A percentile compares a stretch with the other conserved stretches of the same genome.
Evolutionary conservation across 2,888 invertebrate species (phyloP).

Genomic region (Conus canariensis): DNA sequence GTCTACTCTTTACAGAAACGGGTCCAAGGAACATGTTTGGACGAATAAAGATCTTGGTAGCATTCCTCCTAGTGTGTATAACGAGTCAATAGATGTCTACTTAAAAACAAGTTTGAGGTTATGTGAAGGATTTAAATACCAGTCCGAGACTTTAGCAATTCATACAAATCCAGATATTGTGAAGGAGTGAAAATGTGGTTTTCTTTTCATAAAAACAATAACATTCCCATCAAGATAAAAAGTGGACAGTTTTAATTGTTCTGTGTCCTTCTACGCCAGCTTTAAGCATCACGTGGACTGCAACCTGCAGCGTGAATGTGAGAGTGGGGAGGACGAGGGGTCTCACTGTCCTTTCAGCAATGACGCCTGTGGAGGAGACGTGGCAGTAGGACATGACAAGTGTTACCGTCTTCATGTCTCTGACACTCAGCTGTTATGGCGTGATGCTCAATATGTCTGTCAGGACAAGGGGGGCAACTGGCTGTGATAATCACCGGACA

Average conservation of each 20-base stretch:
- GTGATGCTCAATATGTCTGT: background rate
- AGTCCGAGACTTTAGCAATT: background rate
- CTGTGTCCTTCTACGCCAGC: background rate
- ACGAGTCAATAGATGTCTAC: background rate
- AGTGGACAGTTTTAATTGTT: background rate
- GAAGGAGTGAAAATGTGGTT: background rate
- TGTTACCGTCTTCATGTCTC: background rate
- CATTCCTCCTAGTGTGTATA: background rate
- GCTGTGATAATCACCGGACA: background rate
- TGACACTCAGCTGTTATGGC: background rate
- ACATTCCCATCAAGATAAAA: background rate
- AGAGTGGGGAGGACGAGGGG: conserved; percentile 26
- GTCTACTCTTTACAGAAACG: background rate
- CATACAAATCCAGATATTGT: background rate
- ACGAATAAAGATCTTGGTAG: background rate
- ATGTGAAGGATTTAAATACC: background rate
- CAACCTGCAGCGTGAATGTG: background rate
- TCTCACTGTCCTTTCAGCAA: conserved; percentile 21
- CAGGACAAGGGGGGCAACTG: background rate
- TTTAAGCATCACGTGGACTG: conserved; percentile 13
- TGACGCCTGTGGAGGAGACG: background rate
- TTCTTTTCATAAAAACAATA: background rate
- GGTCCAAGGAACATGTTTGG: background rate
- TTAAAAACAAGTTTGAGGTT: background rate
- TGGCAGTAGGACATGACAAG: background rate